A percentile compares a stretch with the other conserved stretches of the same genome.
Evolutionary conservation across 2,113 vertebrate species (phyloP).

Genomic region (Lepus timidus): DNA sequence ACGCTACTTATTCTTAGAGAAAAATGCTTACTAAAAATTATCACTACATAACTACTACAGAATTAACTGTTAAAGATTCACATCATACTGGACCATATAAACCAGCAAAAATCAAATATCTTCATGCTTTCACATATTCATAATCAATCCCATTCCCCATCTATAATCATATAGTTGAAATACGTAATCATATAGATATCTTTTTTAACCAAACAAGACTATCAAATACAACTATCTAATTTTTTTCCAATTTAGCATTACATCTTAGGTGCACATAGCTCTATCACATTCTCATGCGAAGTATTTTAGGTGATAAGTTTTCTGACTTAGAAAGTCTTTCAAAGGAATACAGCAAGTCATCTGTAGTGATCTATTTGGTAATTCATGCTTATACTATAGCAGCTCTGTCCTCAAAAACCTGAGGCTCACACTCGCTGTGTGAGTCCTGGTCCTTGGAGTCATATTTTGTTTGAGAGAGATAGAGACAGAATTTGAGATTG

Average conservation of each 20-base stretch:
- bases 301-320: not conserved
- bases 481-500: not conserved
- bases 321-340: not conserved
- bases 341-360: not conserved
- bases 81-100: not conserved
- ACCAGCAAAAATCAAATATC: not conserved
- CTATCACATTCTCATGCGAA: not conserved
- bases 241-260: not conserved
- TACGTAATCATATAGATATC: not conserved
- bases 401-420: not conserved
- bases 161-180: not conserved
- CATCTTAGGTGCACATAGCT: not conserved
- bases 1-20: not conserved
- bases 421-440: not conserved
- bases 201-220: not conserved
- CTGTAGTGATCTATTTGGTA: not conserved
- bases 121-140: not conserved
- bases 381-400: not conserved
- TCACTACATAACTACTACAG: not conserved
- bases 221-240: not conserved
- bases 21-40: not conserved
- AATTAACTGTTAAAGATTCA: constrained; percentile 27
- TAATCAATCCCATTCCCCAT: not conserved
- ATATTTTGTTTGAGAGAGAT: not conserved
- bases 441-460: not conserved